A percentile compares a stretch with the other conserved stretches of the same genome.
These are phyloP conservation scores for Pinna nobilis DNA, from an alignment of 1,140 invertebrate species.

Conservation along the genomic window DNA sequence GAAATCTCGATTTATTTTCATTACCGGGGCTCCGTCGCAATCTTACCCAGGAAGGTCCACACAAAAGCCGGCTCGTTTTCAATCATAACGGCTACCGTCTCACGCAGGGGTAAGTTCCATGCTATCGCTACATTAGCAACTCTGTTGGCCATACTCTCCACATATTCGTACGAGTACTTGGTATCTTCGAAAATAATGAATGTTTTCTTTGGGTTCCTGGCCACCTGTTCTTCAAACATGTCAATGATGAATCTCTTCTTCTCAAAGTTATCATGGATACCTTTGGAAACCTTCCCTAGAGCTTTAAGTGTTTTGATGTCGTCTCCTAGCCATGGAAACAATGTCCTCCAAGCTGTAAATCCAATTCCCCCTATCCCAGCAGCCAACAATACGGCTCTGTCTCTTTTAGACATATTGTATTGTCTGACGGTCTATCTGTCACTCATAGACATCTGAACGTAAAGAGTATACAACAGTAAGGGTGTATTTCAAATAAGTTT, in stretches of 20 bases:
- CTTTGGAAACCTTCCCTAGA: neutral
- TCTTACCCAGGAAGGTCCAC: conserved; percentile 55
- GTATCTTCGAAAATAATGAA: conserved; percentile 50
- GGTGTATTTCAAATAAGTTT: too few species aligned
- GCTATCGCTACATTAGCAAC: conserved; percentile 30
- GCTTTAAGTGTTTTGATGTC: conserved; percentile 26
- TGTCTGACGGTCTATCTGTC: too few species aligned
- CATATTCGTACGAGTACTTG: conserved; percentile 43
- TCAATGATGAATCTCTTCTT: conserved; percentile 36
- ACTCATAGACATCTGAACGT: too few species aligned
- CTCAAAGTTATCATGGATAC: neutral
- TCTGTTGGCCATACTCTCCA: conserved; percentile 47
- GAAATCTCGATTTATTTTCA: too few species aligned
- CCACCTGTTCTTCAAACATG: conserved; percentile 44
- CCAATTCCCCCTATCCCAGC: conserved; percentile 5
- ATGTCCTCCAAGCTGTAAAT: conserved; percentile 8
- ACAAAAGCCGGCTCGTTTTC: conserved; percentile 57
- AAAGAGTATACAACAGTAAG: too few species aligned
- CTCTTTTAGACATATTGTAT: neutral
- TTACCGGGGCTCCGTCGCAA: too few species aligned
- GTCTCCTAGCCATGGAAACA: conserved; percentile 30
- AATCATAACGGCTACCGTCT: conserved; percentile 55
- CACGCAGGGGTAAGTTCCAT: conserved; percentile 32
- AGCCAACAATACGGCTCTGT: neutral
- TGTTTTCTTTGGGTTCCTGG: conserved; percentile 36